Percentiles rank a stretch among this genome's conserved stretches.
These are phyloP conservation scores for Nezara viridula DNA, from an alignment of 2,888 invertebrate genomes.

Conservation along the genomic window DNA sequence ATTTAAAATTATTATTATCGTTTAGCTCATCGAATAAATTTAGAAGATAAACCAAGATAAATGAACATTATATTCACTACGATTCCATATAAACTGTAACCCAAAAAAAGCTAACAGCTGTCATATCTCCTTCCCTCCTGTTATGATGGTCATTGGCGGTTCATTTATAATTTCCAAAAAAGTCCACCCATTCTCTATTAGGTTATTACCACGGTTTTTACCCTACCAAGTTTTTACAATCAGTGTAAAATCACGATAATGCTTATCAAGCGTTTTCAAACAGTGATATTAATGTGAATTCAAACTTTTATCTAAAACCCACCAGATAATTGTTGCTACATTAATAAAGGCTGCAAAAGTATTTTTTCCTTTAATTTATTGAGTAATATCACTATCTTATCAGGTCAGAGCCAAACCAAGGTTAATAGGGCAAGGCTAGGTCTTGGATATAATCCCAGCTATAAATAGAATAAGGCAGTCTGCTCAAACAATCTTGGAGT, in stretches of 20 bases:
- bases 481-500: neutral
- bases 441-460: conserved; percentile 28
- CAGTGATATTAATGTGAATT: neutral
- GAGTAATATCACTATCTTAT: conserved; percentile 5
- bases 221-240: neutral
- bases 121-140: neutral
- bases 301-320: neutral
- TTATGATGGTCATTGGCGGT: neutral
- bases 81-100: neutral
- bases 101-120: neutral
- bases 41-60: neutral
- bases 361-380: neutral
- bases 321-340: neutral
- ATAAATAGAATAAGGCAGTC: conserved; percentile 10
- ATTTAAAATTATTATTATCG: neutral
- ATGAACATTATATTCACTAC: neutral
- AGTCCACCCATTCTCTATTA: no score
- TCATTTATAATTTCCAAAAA: neutral
- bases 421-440: neutral
- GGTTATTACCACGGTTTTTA: neutral
- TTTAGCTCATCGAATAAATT: neutral
- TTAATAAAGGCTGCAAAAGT: neutral
- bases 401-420: neutral
- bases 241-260: neutral
- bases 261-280: neutral